Evolutionary conservation across 2,797 vertebrate genomes (phyloP).

Genomic region (Sebastes kiyomatsui): DNA sequence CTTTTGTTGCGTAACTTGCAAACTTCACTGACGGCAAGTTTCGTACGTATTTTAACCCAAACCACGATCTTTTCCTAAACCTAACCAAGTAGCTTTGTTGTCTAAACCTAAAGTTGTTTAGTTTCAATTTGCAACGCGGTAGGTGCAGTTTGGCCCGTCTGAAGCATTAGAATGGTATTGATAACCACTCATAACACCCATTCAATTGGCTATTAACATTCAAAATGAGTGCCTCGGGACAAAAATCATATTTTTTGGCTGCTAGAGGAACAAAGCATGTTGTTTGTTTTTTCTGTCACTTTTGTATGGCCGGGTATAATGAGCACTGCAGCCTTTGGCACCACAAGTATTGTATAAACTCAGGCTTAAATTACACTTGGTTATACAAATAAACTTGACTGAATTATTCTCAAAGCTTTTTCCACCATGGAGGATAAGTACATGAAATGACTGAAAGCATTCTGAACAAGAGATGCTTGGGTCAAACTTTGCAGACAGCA

Average conservation of each 20-base stretch:
- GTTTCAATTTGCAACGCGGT: not conserved
- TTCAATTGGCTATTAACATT: not conserved
- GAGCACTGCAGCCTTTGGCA: not conserved
- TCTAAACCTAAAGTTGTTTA: too few species aligned
- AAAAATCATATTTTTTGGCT: not conserved
- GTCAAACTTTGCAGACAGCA: not conserved
- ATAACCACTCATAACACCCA: not conserved
- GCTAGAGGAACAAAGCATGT: not conserved
- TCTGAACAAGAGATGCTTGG: not conserved
- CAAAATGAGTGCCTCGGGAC: not conserved
- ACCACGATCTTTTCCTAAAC: too few species aligned
- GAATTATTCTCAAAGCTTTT: not conserved
- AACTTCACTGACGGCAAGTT: too few species aligned
- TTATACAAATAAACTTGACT: not conserved
- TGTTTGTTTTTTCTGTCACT: not conserved
- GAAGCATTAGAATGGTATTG: not conserved
- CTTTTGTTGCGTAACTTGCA: too few species aligned
- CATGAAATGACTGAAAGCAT: not conserved
- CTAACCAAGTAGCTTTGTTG: too few species aligned
- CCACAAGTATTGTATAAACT: not conserved
- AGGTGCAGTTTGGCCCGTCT: not conserved
- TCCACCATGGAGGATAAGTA: too few species aligned
- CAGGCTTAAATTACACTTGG: not conserved
- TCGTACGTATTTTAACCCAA: too few species aligned
- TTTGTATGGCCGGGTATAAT: not conserved